Evolutionary conservation across 2,113 vertebrate genomes (phyloP).

Genomic region (Urocolius indicus): DNA sequence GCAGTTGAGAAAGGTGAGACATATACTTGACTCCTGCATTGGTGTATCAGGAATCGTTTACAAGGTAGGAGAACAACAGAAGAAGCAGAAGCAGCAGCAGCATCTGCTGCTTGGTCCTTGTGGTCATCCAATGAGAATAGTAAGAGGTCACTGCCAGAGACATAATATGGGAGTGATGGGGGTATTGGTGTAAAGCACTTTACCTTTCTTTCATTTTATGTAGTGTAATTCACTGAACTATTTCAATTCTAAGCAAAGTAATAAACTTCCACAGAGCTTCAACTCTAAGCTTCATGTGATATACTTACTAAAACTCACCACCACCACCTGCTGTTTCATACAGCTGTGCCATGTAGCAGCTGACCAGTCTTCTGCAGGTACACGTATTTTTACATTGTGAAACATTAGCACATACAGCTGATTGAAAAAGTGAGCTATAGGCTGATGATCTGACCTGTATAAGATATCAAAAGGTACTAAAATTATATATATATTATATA

Average conservation of each 20-base stretch:
- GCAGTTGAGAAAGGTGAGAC: not conserved
- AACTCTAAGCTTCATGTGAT: accelerated
- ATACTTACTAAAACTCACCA: not conserved
- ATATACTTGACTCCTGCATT: not conserved
- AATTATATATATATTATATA: too few species aligned
- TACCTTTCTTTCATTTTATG: not conserved
- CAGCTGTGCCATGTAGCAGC: not conserved
- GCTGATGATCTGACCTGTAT: not conserved
- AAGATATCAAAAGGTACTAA: not conserved
- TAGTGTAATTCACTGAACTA: not conserved
- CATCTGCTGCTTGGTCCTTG: not conserved
- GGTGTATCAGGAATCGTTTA: not conserved
- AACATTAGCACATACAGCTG: not conserved
- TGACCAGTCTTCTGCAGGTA: not conserved
- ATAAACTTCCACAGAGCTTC: not conserved
- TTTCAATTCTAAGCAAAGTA: not conserved
- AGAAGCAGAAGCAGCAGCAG: not conserved
- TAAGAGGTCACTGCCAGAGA: not conserved
- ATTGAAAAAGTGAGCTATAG: not conserved
- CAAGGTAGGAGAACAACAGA: not conserved
- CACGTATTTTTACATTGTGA: not conserved
- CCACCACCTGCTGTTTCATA: not conserved
- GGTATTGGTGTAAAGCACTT: not conserved
- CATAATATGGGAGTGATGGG: not conserved
- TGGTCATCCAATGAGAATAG: accelerated